These are phyloP conservation scores for Cydia splendana DNA, from an alignment of 1,140 invertebrate species.

Conservation along the genomic window DNA sequence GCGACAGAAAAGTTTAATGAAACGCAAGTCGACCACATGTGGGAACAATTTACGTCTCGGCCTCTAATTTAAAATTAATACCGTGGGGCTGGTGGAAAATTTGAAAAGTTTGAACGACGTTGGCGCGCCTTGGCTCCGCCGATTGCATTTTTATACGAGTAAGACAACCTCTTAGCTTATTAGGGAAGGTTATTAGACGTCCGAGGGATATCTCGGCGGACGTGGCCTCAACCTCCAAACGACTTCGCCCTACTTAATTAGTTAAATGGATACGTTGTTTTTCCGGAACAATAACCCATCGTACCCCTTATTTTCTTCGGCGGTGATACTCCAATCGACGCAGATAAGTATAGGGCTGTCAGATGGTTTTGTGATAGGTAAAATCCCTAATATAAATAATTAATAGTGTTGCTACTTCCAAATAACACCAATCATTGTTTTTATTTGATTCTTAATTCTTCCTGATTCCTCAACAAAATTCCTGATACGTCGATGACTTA, in stretches of 20 bases:
- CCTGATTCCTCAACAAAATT: too few relatives aligned
- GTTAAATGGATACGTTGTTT: conserved; percentile 66
- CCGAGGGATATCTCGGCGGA: conserved; percentile 62
- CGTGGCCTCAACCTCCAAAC: conserved; percentile 49
- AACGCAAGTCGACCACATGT: conserved; percentile 59
- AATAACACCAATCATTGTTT: too few relatives aligned
- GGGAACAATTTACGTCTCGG: conserved; percentile 60
- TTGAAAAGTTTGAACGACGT: conserved; percentile 76
- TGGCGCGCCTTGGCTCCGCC: conserved; percentile 57
- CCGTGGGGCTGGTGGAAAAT: conserved; percentile 68
- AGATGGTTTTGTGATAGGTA: too few relatives aligned
- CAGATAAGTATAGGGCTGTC: background rate
- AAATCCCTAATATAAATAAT: too few relatives aligned
- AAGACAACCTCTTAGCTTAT: conserved; percentile 77
- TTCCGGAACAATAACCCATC: conserved; percentile 52
- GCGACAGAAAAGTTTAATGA: conserved; percentile 58
- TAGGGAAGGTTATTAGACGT: conserved; percentile 71
- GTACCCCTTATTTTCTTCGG: conserved; percentile 55
- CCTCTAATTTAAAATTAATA: conserved; percentile 74
- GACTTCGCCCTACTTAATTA: conserved; percentile 70
- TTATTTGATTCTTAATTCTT: too few relatives aligned
- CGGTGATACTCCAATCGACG: conserved; percentile 45
- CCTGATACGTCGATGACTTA: too few relatives aligned
- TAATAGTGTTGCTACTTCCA: background rate
- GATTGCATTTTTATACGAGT: conserved; percentile 75